These are phyloP conservation scores for Diplolepis rosae DNA, from an alignment of 2,888 invertebrate genomes.

Conservation along the genomic window DNA sequence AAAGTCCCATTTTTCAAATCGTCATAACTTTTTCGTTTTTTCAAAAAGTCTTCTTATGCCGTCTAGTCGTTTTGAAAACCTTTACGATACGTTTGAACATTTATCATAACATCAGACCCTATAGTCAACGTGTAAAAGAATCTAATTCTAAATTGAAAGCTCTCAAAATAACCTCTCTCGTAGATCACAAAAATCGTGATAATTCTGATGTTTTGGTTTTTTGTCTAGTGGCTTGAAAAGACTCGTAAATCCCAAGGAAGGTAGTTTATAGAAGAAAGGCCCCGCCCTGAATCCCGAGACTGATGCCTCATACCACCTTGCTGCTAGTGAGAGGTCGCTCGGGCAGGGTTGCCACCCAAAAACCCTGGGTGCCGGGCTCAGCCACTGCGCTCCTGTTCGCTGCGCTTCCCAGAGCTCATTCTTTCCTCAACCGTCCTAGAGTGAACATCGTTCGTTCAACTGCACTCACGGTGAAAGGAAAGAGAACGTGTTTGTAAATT, in stretches of 20 bases:
- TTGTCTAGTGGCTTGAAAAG: too few relatives aligned
- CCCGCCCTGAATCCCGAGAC: slow-evolving; percentile 55
- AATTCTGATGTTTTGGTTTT: too few relatives aligned
- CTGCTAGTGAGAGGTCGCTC: slow-evolving; percentile 46
- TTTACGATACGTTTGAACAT: too few relatives aligned
- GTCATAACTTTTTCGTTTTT: too few relatives aligned
- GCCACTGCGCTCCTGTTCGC: slow-evolving; percentile 50
- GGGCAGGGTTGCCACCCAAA: slow-evolving; percentile 54
- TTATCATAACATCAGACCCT: too few relatives aligned
- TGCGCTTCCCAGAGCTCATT: slow-evolving; percentile 61
- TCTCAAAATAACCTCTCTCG: too few relatives aligned
- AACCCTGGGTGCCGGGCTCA: slow-evolving; percentile 51
- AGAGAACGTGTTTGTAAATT: slow-evolving; percentile 27
- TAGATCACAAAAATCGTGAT: too few relatives aligned
- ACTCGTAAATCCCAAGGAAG: slow-evolving; percentile 2
- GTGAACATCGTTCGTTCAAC: slow-evolving; percentile 51
- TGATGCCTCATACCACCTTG: slow-evolving; percentile 37
- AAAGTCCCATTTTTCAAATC: too few relatives aligned
- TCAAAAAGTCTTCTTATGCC: too few relatives aligned
- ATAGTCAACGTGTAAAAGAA: too few relatives aligned
- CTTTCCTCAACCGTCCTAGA: slow-evolving; percentile 60
- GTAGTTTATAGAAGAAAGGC: slow-evolving; percentile 41
- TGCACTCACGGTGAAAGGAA: slow-evolving; percentile 40
- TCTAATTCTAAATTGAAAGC: too few relatives aligned
- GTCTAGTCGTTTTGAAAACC: too few relatives aligned